These are phyloP conservation scores for Halocynthia aurantium DNA, from an alignment of 23 tunicate genomes.

Conservation along the genomic window DNA sequence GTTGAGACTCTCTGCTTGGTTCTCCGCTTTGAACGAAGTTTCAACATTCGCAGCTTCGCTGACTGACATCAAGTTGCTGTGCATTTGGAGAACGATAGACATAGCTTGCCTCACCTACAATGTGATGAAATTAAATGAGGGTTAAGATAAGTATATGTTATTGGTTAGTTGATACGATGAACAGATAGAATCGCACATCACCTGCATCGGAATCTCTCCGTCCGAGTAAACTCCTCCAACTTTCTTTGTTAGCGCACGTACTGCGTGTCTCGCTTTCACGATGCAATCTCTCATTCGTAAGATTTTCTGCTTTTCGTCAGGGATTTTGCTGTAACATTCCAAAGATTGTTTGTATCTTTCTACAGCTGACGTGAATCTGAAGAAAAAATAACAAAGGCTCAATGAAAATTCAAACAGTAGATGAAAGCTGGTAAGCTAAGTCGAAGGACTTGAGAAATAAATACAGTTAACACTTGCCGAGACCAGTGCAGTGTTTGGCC, in stretches of 20 bases:
- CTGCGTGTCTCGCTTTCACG: slow-evolving; percentile 47
- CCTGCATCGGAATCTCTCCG: slow-evolving; percentile 42
- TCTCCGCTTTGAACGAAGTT: slow-evolving; percentile 40
- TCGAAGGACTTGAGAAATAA: no score
- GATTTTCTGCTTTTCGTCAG: slow-evolving; percentile 40
- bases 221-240: slow-evolving; percentile 48
- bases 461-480: no score
- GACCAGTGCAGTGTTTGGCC: no score
- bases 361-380: slow-evolving; percentile 37
- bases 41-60: slow-evolving; percentile 48
- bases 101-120: slow-evolving; percentile 40
- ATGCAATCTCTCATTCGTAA: slow-evolving; percentile 68
- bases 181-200: slow-evolving; percentile 2
- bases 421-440: no score
- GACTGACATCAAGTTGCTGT: slow-evolving; percentile 36
- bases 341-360: slow-evolving; percentile 45
- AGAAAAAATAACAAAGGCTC: neutral
- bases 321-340: slow-evolving; percentile 41
- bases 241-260: slow-evolving; percentile 29
- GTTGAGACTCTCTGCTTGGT: slow-evolving; percentile 52
- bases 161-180: neutral
- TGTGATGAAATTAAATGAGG: neutral
- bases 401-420: no score
- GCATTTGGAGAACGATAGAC: slow-evolving; percentile 48
- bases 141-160: no score